phyloP scores from a whole-genome alignment of 2,797 vertebrate species.

The Cyprinella venusta region DNA sequence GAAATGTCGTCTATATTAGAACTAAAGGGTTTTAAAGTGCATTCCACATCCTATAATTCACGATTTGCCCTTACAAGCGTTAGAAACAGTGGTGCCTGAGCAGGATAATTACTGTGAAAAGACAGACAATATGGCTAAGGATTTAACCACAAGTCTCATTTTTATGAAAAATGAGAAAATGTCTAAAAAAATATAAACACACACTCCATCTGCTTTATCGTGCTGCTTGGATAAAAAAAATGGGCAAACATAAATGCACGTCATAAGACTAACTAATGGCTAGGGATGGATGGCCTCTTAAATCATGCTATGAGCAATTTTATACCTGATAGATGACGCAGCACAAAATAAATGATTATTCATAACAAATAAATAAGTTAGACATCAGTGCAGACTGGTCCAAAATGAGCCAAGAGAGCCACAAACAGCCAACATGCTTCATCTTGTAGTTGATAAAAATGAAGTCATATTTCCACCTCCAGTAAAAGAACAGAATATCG shows the following conservation, averaged over 20 bases:
- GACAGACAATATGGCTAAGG: conserved; percentile 1
- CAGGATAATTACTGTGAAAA: conserved; percentile 32
- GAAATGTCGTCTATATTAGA: not conserved
- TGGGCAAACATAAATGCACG: not conserved
- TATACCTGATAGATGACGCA: not conserved
- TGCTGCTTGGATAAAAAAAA: conserved; percentile 5
- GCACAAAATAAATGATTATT: not conserved
- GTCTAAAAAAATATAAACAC: conserved; percentile 12
- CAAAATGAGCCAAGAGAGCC: not conserved
- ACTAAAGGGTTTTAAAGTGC: not conserved
- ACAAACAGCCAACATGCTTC: not conserved
- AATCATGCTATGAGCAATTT: not conserved
- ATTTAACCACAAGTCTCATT: conserved; percentile 31
- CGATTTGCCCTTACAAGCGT: not conserved
- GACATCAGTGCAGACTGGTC: not conserved
- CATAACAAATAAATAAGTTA: not conserved
- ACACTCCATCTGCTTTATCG: not conserved
- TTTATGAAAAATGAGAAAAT: conserved; percentile 25
- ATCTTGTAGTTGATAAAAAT: not conserved
- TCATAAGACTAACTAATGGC: not conserved
- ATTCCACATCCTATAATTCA: not conserved
- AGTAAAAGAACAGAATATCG: not conserved
- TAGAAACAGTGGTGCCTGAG: conserved; percentile 8
- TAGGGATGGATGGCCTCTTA: not conserved
- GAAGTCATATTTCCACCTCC: not conserved